phyloP scores from a whole-genome alignment of 2,113 vertebrate genomes.

The Charadrius vociferus region DNA sequence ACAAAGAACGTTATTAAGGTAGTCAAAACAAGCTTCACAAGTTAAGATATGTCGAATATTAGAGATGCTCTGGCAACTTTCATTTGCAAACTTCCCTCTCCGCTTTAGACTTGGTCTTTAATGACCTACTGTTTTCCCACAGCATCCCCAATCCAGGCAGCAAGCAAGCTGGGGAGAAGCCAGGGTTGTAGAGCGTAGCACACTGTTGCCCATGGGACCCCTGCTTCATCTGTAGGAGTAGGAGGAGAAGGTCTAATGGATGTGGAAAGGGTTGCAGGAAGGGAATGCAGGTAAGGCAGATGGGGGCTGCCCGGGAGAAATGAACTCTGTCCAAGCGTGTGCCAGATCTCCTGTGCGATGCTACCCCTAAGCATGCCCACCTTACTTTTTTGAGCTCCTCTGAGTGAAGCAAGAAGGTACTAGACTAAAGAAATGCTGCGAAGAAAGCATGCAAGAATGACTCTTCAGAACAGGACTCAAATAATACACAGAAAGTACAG shows the following conservation, averaged over 20 bases:
- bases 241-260: background rate
- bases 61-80: background rate
- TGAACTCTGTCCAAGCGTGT: fast-evolving
- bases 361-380: background rate
- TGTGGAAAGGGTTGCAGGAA: background rate
- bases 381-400: background rate
- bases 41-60: background rate
- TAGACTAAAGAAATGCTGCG: background rate
- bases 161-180: fast-evolving
- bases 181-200: background rate
- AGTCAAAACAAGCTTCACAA: background rate
- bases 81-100: background rate
- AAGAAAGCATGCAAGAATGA: background rate
- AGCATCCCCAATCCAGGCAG: background rate
- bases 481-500: background rate
- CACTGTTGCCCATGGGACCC: fast-evolving
- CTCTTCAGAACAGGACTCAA: background rate
- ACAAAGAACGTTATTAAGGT: background rate
- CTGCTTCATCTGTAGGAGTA: background rate
- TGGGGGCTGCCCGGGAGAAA: background rate
- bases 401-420: background rate
- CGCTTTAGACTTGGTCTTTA: background rate
- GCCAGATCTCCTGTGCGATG: background rate
- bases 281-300: background rate
- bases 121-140: background rate